phyloP scores from a whole-genome alignment of 92 coral and sea anemone genomes.

The Zoanthus solanderi region DNA sequence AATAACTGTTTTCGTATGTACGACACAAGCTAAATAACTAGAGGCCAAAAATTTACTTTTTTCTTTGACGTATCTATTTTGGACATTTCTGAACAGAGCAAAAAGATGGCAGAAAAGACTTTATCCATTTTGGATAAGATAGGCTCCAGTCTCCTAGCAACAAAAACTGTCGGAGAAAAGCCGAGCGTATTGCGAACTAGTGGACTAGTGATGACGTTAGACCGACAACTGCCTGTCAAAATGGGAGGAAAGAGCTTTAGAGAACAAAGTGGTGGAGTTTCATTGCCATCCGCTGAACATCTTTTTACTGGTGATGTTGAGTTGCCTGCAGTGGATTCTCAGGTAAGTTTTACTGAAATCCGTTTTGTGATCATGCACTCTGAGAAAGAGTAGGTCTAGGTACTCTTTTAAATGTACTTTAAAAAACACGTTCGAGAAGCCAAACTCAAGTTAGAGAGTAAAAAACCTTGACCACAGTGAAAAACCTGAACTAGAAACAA shows the following conservation, averaged over 20 bases:
- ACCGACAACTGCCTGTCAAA: conserved; percentile 79
- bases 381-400: no score
- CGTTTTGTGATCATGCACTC: not conserved
- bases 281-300: conserved; percentile 78
- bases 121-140: conserved; percentile 66
- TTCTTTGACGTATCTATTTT: not conserved
- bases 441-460: no score
- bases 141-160: conserved; percentile 73
- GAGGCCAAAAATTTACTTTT: no score
- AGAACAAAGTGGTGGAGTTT: conserved; percentile 72
- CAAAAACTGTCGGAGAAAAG: conserved; percentile 77
- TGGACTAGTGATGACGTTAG: conserved; percentile 69
- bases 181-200: conserved; percentile 79
- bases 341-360: conserved; percentile 45
- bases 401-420: no score
- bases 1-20: no score
- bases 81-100: conserved; percentile 43
- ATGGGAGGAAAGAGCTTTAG: conserved; percentile 85
- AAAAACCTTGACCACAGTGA: no score
- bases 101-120: conserved; percentile 74
- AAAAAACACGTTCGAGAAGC: no score
- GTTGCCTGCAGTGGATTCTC: conserved; percentile 74
- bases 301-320: conserved; percentile 61
- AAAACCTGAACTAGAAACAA: no score
- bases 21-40: no score